Percentiles rank a stretch among this genome's conserved stretches.
Conservation (phyloP, 2,113 vertebrate species). For the Nothoprocta perdicaria region DNA sequence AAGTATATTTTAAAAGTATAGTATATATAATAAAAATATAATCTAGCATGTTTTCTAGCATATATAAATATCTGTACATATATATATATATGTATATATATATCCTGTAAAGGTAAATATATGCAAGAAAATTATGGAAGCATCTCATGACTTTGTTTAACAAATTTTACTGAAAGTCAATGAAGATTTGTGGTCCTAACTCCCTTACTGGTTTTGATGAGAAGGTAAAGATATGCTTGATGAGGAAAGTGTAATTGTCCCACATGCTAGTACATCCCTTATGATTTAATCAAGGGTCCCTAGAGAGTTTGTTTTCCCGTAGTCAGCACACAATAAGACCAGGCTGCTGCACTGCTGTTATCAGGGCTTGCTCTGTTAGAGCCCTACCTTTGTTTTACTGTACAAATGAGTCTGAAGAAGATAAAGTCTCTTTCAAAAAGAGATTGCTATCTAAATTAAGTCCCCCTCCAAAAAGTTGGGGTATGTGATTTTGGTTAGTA, state of each 20-base stretch:
- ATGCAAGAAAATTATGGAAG: conserved; percentile 34
- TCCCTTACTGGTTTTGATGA: conserved; percentile 19
- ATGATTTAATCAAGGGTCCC: conserved; percentile 25
- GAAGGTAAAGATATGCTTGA: conserved; percentile 14
- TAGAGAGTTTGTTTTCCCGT: not conserved
- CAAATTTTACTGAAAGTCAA: conserved; percentile 22
- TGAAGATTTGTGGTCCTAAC: not conserved
- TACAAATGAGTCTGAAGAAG: not conserved
- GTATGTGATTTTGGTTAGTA: not conserved
- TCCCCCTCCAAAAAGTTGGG: no score
- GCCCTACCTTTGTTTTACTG: not conserved
- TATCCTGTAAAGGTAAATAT: conserved; percentile 6
- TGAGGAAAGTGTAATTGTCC: not conserved
- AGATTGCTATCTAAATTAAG: not conserved
- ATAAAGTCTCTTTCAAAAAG: not conserved
- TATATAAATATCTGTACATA: no score
- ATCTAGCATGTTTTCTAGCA: no score
- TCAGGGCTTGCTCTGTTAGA: not conserved
- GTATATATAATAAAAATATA: no score
- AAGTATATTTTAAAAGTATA: not conserved
- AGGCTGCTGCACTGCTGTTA: not conserved
- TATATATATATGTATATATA: not conserved
- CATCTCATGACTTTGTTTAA: conserved; percentile 14
- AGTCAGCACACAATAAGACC: not conserved
- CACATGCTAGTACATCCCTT: not conserved